Base-by-base conservation (phyloP, 2,113 vertebrate species). In the Eonycteris spelaea region DNA sequence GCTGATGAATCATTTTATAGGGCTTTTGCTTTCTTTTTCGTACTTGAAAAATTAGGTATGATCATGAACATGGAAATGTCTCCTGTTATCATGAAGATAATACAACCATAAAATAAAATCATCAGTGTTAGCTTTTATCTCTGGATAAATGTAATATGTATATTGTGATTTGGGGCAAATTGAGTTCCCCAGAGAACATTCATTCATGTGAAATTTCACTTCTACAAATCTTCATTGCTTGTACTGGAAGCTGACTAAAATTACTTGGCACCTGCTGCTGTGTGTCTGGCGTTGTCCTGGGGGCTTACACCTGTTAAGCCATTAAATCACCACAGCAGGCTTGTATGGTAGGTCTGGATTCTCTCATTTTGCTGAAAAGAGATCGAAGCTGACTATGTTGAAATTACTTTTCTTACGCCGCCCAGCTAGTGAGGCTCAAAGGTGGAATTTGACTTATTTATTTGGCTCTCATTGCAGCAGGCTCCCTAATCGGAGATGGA, bases 131-230 rank as follows among this genome's bases (percentile, higher is more conserved):
- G 79, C 33, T 87, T 70, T 84, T 70, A 43, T n/a, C 77, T 59
- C 70, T 59, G 48, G 48, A 74, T 84, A 57, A 96, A 93, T 67
- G 51, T 57, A 48, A 53, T 11, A 19, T 45, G 45, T 67, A 8
- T 51, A 35, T 86, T 61, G 4, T 77, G 57, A 24, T 53, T 84
- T 83, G 43, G 63, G 87, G 75, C 38, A 89, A 95, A 71, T 65
- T 7, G 63, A 86, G 30, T 73, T 90, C 16, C 43, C 55, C 48
- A 85, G 71, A 80, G 59, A 82, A 45, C 38, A 88, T 35, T 63
- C 40, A 51, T 85, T 96, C 70, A n/a, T 70, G 45, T 53, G 75
- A 77, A 91, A 90, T 93, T 88, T 97, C 35, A 74, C 85, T 90
- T 89, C 51, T 94, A 35, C 74, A 55, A 33, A 95, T 96, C 95